Percentiles rank a stretch among this genome's conserved stretches.
These are phyloP conservation scores for Latrodectus elegans DNA, from an alignment of 2,888 invertebrate genomes.

Conservation along the genomic window DNA sequence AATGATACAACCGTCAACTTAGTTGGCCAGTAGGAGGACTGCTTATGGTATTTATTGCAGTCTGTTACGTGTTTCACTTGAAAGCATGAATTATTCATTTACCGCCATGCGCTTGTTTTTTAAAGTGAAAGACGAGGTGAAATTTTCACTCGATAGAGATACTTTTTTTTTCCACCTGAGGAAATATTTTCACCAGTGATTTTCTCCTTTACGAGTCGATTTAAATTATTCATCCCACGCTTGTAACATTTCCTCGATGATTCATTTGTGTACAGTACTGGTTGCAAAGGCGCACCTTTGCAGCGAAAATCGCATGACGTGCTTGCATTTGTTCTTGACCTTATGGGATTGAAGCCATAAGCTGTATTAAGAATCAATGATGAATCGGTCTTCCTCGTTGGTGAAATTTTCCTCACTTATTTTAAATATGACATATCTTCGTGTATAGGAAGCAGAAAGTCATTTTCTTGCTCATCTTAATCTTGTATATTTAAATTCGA, in stretches of 20 bases:
- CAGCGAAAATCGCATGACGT: neutral
- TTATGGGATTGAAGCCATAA: neutral
- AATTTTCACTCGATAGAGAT: neutral
- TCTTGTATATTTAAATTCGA: too few species aligned
- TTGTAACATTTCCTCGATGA: neutral
- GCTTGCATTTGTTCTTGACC: neutral
- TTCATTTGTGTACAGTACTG: neutral
- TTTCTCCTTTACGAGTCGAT: neutral
- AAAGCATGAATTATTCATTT: neutral
- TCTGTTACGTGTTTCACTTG: neutral
- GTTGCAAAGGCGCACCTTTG: neutral
- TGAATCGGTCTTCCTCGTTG: too few species aligned
- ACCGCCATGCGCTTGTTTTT: neutral
- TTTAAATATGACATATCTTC: too few species aligned
- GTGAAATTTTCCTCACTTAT: too few species aligned
- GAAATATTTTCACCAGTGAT: neutral
- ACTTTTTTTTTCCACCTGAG: neutral
- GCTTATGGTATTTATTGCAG: neutral
- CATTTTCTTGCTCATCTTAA: neutral
- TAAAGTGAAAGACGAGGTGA: neutral
- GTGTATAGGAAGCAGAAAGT: neutral
- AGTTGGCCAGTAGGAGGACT: neutral
- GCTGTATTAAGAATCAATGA: too few species aligned
- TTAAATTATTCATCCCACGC: neutral
- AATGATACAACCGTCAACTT: neutral